Conservation (phyloP, 2,797 vertebrate genomes). For the Microchirus variegatus region DNA sequence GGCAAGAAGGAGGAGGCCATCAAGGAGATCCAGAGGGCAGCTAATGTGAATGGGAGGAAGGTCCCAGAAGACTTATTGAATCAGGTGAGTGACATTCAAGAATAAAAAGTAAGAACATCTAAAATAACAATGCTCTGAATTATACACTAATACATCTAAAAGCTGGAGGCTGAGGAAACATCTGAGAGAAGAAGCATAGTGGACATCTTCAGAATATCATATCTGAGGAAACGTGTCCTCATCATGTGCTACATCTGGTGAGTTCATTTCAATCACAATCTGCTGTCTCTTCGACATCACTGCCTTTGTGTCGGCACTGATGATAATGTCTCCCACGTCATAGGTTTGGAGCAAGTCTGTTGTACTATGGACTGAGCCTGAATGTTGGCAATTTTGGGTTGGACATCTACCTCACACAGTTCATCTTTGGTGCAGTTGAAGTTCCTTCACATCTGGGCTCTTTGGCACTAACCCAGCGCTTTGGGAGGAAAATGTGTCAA, state of each 20-base stretch:
- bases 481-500: slow-evolving; percentile 83
- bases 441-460: slow-evolving; percentile 80
- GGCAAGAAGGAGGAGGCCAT: slow-evolving; percentile 81
- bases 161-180: slow-evolving; percentile 74
- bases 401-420: slow-evolving; percentile 92
- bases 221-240: no score
- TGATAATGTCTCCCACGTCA: slow-evolving; percentile 3
- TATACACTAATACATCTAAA: not conserved
- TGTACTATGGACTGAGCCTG: slow-evolving; percentile 89
- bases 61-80: no score
- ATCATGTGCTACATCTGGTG: no score
- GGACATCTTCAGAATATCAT: no score
- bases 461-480: slow-evolving; percentile 78
- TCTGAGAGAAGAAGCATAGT: no score
- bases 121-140: not conserved
- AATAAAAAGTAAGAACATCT: not conserved
- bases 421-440: slow-evolving; percentile 89
- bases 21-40: no score
- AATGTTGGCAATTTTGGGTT: slow-evolving; percentile 90
- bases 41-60: no score
- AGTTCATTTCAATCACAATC: no score
- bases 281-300: not conserved
- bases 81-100: no score
- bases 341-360: slow-evolving; percentile 90
- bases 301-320: not conserved